A percentile compares a stretch with the other conserved stretches of the same genome.
These are phyloP conservation scores for Spodoptera litura DNA, from an alignment of 1,140 invertebrate genomes.

Conservation along the genomic window DNA sequence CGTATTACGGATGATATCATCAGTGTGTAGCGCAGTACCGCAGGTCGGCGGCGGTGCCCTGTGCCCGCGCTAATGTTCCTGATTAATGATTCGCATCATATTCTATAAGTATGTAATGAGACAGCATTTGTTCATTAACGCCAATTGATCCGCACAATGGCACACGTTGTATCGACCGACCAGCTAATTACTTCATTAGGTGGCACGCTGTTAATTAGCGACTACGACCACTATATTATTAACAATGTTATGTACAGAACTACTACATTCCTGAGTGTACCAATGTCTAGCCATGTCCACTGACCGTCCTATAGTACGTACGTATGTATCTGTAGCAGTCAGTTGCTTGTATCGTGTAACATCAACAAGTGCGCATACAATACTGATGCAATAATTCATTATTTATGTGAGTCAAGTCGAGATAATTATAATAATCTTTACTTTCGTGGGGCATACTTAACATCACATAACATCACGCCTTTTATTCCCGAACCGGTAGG, in stretches of 20 bases:
- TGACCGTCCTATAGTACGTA: not conserved
- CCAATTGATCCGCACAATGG: constrained; percentile 28
- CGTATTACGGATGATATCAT: constrained; percentile 3
- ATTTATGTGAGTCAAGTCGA: no score
- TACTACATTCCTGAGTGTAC: constrained; percentile 1
- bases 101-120: constrained; percentile 37
- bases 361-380: no score
- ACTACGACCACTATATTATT: constrained; percentile 9
- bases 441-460: no score
- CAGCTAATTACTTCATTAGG: constrained; percentile 45
- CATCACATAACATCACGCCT: no score
- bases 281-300: not conserved
- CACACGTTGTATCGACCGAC: constrained; percentile 27
- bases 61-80: constrained; percentile 20
- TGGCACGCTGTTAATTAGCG: constrained; percentile 24
- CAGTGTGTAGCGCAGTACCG: not conserved
- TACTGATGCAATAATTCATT: no score
- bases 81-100: constrained; percentile 16
- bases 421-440: no score
- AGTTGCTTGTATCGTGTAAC: not conserved
- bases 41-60: not conserved
- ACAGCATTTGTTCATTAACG: constrained; percentile 28
- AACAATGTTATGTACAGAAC: constrained; percentile 1
- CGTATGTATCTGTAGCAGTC: not conserved
- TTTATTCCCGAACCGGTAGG: no score